phyloP scores from a whole-genome alignment of 2,888 invertebrate species.

The Limnephilus auricula region DNA sequence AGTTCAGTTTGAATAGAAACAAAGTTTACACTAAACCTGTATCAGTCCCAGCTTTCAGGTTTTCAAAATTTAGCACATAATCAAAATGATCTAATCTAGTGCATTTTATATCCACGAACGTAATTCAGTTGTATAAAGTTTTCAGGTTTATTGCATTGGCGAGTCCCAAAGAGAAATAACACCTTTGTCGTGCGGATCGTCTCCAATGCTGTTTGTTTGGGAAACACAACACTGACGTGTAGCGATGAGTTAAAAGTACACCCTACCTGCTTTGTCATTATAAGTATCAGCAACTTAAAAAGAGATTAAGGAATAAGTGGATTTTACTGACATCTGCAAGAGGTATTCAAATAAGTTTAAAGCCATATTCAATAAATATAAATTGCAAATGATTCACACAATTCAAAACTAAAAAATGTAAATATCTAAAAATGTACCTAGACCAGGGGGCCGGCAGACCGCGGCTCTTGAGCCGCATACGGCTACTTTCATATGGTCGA shows the following conservation, averaged over 20 bases:
- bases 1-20: background rate
- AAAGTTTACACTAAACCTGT: background rate
- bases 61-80: background rate
- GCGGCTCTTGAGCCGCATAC: too few species aligned
- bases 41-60: background rate
- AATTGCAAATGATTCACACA: too few species aligned
- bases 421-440: too few species aligned
- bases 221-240: background rate
- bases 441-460: too few species aligned
- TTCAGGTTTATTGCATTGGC: slow-evolving; percentile 31
- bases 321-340: too few species aligned
- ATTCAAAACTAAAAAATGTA: too few species aligned
- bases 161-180: slow-evolving; percentile 50
- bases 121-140: slow-evolving; percentile 53
- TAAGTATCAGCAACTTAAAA: background rate
- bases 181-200: slow-evolving; percentile 48
- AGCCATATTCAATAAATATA: too few species aligned
- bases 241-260: background rate
- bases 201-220: slow-evolving; percentile 45
- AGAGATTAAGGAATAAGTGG: too few species aligned
- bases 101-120: background rate
- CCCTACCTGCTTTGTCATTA: background rate
- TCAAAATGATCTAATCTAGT: background rate
- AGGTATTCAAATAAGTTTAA: too few species aligned
- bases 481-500: too few species aligned